Base-by-base conservation (phyloP, 2,888 invertebrate genomes). In the Tachina grossa region DNA sequence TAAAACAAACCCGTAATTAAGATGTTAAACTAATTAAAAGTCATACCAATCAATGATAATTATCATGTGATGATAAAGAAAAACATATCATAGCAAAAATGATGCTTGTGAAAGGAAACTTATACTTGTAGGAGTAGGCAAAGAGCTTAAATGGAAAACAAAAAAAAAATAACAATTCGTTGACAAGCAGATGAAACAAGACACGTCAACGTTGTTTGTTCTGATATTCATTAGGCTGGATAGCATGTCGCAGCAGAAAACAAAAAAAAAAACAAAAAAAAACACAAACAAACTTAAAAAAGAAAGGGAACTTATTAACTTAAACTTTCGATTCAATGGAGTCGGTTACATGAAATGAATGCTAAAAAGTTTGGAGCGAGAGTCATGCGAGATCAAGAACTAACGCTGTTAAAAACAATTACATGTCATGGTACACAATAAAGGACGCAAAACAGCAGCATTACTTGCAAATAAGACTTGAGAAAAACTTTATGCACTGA, bases 11-110 rank as follows among this genome's bases (percentile, higher is more conserved):
- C 53, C 74, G 68, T 77, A 81, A 81, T 80, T 85, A 79, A 76
- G 79, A 83, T 72, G 83, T 57, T 85, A 85, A 83, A 85, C 83
- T 83, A 85, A 85, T 85, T 80, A 80, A 81, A 85, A 85, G 83
- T 83, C 79, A 85, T 72, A 31, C 81, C 76, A 80, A 81, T 84
- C 84, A 85, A 76, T 75, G 71, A 76, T 83, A 83, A 85, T 82
- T 59, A 79, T 47, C 71, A 72, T 53, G 65, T 84, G 74, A 75
- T 79, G 75, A 76, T 76, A 66, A 68, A 49, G n/a, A 57, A 74
- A 31, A 66, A 65, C 45, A 65, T 69, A 55, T 59, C 74, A 74
- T 47, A 53, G 45, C 47, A 79, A 65, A 72, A 63, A 41, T 14
- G 11, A 31, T 49, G 39, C 14, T 22, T 19, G 57, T 39, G 43